Evolutionary conservation across 1,140 invertebrate species (phyloP), one percentile per base, ranked within the genome.

Genomic region (Drosophila watanabei): DNA sequence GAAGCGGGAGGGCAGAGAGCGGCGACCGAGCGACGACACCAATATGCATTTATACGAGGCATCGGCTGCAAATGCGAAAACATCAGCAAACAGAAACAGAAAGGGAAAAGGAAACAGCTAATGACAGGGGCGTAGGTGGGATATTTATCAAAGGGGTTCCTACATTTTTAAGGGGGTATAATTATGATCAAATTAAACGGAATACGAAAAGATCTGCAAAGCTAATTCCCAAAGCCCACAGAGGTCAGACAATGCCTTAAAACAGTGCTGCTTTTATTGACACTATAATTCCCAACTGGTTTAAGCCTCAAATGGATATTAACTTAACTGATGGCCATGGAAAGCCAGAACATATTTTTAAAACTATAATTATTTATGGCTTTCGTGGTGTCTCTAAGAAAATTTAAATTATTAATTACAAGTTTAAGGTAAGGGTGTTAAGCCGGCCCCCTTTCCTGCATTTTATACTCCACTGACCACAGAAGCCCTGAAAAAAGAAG

Each of bases 31-130:
- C 35, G 54, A 65, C 75, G 73, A 70, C 68, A 79, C 85, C 77
- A 84, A 89, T 81, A 89, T 78, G 85, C 83, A 87, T 88, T 87
- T 88, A 79, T 86, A 66, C 59, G 64, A 70, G 51, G 65, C 75
- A 76, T 68, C 68, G 70, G 66, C 65, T 76, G 62, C 62, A 75
- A 70, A 63, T 64, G 65, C 59, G 59, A 82, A 71, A 52, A 77
- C 68, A 82, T 68, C 68, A 60, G 49, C 49, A 54, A 65, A 63
- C 43, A 49, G 43, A 46, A 75, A 78, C 35, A 49, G 58, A 46
- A 79, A 59, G 45, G 37, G 6, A 59, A 68, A 75, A 48, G 18
- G 43, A 76, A 80, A 58, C 61, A 57, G 16, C 35, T n/a, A 39
- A 6, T 33, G 5, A 0, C 20, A 57, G 14, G 20, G 54, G 35